These are phyloP conservation scores for Pygocentrus nattereri DNA, from an alignment of 2,797 vertebrate genomes.

Conservation along the genomic window DNA sequence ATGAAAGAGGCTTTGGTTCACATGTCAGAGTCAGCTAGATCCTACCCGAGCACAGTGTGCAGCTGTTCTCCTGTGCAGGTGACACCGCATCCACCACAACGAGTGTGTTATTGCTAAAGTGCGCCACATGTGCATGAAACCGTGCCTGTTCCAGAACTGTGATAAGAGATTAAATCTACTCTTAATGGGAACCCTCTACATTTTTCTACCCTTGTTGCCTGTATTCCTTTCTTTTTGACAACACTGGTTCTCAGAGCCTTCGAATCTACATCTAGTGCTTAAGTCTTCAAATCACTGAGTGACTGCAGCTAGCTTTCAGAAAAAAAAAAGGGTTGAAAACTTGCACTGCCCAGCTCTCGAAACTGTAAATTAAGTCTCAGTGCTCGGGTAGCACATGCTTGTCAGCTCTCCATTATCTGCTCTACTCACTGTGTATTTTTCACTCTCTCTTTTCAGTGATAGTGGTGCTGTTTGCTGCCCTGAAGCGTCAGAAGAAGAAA, in stretches of 20 bases:
- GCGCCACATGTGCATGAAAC: constrained; percentile 1
- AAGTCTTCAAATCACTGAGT: not conserved
- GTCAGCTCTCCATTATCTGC: constrained; percentile 7
- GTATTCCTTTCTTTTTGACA: not conserved
- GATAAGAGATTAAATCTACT: constrained; percentile 25
- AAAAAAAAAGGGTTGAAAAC: constrained; percentile 5
- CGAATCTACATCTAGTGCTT: not conserved
- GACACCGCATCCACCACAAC: constrained; percentile 19
- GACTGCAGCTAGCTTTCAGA: not conserved
- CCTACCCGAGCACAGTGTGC: not conserved
- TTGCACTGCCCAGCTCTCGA: not conserved
- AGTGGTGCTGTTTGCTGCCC: constrained; percentile 88
- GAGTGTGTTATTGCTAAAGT: constrained; percentile 22
- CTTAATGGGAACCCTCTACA: not conserved
- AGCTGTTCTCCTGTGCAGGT: constrained; percentile 5
- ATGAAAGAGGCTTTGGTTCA: not conserved
- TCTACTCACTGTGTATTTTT: not conserved
- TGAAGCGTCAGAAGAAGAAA: constrained; percentile 90
- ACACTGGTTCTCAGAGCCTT: not conserved
- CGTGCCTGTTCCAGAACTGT: constrained; percentile 12
- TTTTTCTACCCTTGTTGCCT: not conserved
- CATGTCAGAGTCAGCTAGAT: not conserved
- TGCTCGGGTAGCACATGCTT: not conserved
- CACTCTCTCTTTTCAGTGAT: constrained; percentile 83
- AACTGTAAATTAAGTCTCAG: constrained; percentile 16